Conservation (phyloP, 2,888 invertebrate genomes). For the Agelastica alni region DNA sequence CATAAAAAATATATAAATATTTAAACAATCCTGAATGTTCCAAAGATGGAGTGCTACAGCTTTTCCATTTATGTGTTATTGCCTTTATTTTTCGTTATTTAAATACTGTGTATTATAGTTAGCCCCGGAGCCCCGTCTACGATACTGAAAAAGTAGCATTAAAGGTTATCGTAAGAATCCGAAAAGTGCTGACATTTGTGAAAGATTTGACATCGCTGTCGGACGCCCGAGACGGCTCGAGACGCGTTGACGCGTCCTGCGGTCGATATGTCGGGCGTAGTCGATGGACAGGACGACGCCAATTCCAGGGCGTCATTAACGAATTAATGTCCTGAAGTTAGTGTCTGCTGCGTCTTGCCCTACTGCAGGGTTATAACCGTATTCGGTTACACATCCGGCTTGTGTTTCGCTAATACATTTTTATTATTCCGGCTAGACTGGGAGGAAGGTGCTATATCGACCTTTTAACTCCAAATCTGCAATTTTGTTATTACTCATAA, state of each 20-base stretch:
- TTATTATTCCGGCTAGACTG: slow-evolving; percentile 2
- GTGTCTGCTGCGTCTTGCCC: background rate
- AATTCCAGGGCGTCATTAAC: slow-evolving; percentile 18
- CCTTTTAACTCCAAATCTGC: too few relatives aligned
- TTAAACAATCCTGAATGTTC: too few relatives aligned
- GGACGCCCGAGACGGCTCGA: slow-evolving; percentile 38
- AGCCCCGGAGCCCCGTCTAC: too few relatives aligned
- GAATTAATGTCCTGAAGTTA: slow-evolving; percentile 5
- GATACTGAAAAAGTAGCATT: too few relatives aligned
- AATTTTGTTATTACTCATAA: too few relatives aligned
- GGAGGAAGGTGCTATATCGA: too few relatives aligned
- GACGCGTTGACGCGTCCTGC: slow-evolving; percentile 56
- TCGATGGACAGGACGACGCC: slow-evolving; percentile 42
- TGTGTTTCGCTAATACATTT: background rate
- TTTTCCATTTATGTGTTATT: too few relatives aligned
- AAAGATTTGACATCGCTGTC: slow-evolving; percentile 1
- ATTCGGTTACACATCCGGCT: background rate
- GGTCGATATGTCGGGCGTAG: slow-evolving; percentile 51
- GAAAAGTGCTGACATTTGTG: background rate
- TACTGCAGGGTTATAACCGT: background rate
- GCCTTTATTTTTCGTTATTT: too few relatives aligned
- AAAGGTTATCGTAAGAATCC: too few relatives aligned
- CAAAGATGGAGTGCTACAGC: too few relatives aligned
- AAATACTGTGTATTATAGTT: too few relatives aligned
- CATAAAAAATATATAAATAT: too few relatives aligned